Evolutionary conservation across 2,888 invertebrate species (phyloP).

Genomic region (Troilus luridus): DNA sequence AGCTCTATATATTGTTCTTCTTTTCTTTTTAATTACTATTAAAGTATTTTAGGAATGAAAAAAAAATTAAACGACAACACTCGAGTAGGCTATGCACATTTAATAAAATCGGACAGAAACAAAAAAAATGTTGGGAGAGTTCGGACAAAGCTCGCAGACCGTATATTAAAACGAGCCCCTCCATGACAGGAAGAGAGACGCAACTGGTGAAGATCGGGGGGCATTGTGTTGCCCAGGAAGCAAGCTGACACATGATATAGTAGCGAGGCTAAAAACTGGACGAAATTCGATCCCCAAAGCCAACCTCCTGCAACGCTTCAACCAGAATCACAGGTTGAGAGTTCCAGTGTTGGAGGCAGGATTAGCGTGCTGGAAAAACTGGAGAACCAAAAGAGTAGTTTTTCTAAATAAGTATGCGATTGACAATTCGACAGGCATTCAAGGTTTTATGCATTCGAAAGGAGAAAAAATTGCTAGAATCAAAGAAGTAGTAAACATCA

Average conservation of each 20-base stretch:
- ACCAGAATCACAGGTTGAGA: neutral
- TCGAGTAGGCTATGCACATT: neutral
- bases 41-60: neutral
- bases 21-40: too few species aligned
- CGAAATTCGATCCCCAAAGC: conserved; percentile 20
- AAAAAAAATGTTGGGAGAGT: neutral
- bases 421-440: neutral
- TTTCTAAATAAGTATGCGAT: neutral
- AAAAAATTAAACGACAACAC: neutral
- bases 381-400: neutral
- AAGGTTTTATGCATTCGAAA: too few species aligned
- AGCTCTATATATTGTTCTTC: too few species aligned
- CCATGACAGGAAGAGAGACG: conserved; percentile 25
- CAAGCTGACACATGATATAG: conserved; percentile 45
- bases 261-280: conserved; percentile 3
- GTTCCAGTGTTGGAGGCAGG: neutral
- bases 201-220: conserved; percentile 39
- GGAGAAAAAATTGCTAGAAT: too few species aligned
- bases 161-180: neutral
- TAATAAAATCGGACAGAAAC: neutral
- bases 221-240: conserved; percentile 24
- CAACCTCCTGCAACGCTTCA: neutral
- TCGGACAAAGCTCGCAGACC: neutral
- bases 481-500: too few species aligned
- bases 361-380: neutral